Percentiles rank a stretch among this genome's conserved stretches.
phyloP scores from a whole-genome alignment of 2,797 vertebrate genomes.

The Enteromius radiatus region DNA sequence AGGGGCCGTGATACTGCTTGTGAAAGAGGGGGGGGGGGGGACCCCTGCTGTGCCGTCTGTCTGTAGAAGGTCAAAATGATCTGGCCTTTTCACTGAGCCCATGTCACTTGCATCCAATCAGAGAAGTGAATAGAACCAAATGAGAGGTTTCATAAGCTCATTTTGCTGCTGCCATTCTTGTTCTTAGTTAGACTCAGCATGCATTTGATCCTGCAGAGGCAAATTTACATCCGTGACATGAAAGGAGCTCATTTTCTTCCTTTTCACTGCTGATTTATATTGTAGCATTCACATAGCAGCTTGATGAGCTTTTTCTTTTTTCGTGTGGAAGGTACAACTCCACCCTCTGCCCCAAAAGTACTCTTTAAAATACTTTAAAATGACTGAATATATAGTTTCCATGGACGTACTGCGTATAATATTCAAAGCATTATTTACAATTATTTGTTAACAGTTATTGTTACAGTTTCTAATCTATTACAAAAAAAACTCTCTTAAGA shows the following conservation, averaged over 20 bases:
- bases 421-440: not conserved
- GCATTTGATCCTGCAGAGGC: conserved; percentile 36
- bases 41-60: not conserved
- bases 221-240: conserved; percentile 53
- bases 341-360: not conserved
- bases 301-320: conserved; percentile 19
- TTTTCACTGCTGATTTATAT: conserved; percentile 43
- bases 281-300: conserved; percentile 25
- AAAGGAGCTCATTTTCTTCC: conserved; percentile 51
- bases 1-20: not conserved
- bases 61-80: conserved; percentile 29
- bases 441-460: not conserved
- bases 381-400: not conserved
- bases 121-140: conserved; percentile 41
- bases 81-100: conserved; percentile 34
- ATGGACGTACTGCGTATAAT: not conserved
- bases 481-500: too few relatives aligned
- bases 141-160: conserved; percentile 44
- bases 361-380: not conserved
- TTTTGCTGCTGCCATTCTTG: conserved; percentile 30
- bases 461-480: not conserved
- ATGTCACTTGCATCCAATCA: conserved; percentile 50
- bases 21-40: not conserved
- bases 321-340: not conserved
- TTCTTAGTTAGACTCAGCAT: conserved; percentile 37